These are phyloP conservation scores for Junonia oenone DNA, from an alignment of 2,888 invertebrate species.

Conservation along the genomic window DNA sequence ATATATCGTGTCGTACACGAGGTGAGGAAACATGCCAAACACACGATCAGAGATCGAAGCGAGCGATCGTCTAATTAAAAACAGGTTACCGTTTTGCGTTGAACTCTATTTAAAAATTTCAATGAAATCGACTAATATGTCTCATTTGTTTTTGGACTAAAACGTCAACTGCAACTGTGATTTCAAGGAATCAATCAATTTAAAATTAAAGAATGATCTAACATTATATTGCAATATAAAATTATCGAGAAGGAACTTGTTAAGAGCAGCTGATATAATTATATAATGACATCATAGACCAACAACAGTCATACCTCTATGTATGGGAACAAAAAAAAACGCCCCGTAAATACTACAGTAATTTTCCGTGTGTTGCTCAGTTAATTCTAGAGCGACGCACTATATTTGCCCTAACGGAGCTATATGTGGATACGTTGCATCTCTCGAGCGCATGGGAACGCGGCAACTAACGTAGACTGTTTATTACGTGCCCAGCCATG, in stretches of 20 bases:
- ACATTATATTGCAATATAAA: slow-evolving; percentile 10
- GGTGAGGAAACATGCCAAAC: slow-evolving; percentile 19
- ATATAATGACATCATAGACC: slow-evolving; percentile 36
- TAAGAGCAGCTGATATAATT: slow-evolving; percentile 34
- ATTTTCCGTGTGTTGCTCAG: slow-evolving; percentile 60
- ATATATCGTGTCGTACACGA: slow-evolving; percentile 8
- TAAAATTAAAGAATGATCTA: neutral
- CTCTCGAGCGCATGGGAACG: slow-evolving; percentile 59
- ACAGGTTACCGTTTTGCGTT: neutral
- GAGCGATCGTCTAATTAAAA: neutral
- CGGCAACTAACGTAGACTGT: slow-evolving; percentile 24
- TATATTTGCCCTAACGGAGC: slow-evolving; percentile 68
- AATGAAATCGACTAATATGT: no score
- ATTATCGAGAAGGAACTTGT: slow-evolving; percentile 33
- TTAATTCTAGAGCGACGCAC: slow-evolving; percentile 59
- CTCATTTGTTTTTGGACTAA: neutral
- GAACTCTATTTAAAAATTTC: neutral
- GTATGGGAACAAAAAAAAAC: slow-evolving; percentile 53
- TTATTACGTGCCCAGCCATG: slow-evolving; percentile 35
- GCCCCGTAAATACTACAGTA: slow-evolving; percentile 45
- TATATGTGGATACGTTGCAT: slow-evolving; percentile 48
- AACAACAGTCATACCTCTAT: slow-evolving; percentile 27
- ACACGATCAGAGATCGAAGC: neutral
- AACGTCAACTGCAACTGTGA: neutral
- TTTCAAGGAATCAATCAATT: neutral